Conservation (phyloP, 2,113 vertebrate genomes). For the Gallinago paraguaiae region DNA sequence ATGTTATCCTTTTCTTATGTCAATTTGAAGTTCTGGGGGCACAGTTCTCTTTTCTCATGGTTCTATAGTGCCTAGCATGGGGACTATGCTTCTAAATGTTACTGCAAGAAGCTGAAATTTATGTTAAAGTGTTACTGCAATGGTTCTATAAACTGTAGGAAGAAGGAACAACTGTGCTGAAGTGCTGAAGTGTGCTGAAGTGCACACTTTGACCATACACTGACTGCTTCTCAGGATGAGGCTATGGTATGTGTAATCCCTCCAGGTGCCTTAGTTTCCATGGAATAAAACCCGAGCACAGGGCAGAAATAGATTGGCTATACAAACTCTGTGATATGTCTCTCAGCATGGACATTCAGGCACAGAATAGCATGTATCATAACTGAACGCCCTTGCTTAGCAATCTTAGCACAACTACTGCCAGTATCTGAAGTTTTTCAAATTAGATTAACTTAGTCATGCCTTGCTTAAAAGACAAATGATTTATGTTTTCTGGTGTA, state of each 20-base stretch:
- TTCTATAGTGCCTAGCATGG: neutral
- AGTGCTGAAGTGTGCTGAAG: neutral
- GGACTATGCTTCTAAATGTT: neutral
- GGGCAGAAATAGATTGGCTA: neutral
- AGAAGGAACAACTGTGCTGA: neutral
- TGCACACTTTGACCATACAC: neutral
- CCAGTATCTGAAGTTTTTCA: neutral
- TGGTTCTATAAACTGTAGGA: neutral
- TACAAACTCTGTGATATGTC: fast-evolving
- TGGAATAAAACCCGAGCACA: neutral
- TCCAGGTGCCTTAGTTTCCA: neutral
- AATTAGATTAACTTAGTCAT: neutral
- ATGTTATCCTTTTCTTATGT: neutral
- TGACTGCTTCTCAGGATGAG: neutral
- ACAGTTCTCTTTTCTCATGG: neutral
- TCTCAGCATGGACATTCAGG: neutral
- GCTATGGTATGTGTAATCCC: fast-evolving
- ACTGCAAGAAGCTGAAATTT: neutral
- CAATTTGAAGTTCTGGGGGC: neutral
- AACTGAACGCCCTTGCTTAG: neutral
- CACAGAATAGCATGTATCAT: neutral
- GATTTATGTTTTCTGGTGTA: neutral
- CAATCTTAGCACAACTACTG: fast-evolving
- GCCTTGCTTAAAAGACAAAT: neutral
- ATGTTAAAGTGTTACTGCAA: neutral